phyloP scores from a whole-genome alignment of 2,888 invertebrate species.

The Aricia artaxerxes region DNA sequence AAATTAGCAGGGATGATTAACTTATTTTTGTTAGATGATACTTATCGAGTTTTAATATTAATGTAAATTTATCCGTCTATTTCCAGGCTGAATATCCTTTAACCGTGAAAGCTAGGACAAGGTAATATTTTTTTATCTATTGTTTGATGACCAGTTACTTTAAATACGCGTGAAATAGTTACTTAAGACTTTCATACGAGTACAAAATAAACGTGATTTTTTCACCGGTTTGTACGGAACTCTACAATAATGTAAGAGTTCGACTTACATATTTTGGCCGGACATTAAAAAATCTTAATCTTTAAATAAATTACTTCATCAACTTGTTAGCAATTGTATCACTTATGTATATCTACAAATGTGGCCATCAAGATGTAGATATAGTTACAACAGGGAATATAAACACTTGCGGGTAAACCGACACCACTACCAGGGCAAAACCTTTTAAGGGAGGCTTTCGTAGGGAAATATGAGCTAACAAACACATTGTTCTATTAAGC shows the following conservation, averaged over 20 bases:
- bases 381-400: background rate
- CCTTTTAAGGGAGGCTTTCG: background rate
- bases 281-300: background rate
- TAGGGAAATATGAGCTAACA: background rate
- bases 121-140: background rate
- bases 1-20: background rate
- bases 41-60: background rate
- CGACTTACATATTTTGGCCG: background rate
- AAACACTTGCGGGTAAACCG: slow-evolving; percentile 13
- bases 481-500: background rate
- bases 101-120: too few relatives aligned
- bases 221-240: background rate
- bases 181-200: background rate
- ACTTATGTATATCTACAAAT: background rate
- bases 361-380: slow-evolving; percentile 14
- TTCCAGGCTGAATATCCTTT: too few relatives aligned
- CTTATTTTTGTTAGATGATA: background rate
- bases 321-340: background rate
- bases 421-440: slow-evolving; percentile 2
- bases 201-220: background rate
- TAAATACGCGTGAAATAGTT: background rate
- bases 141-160: background rate
- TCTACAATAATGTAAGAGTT: background rate
- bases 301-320: background rate
- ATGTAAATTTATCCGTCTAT: background rate